Conservation (phyloP, 2,113 vertebrate species). For the Gnathonemus longibarbis region DNA sequence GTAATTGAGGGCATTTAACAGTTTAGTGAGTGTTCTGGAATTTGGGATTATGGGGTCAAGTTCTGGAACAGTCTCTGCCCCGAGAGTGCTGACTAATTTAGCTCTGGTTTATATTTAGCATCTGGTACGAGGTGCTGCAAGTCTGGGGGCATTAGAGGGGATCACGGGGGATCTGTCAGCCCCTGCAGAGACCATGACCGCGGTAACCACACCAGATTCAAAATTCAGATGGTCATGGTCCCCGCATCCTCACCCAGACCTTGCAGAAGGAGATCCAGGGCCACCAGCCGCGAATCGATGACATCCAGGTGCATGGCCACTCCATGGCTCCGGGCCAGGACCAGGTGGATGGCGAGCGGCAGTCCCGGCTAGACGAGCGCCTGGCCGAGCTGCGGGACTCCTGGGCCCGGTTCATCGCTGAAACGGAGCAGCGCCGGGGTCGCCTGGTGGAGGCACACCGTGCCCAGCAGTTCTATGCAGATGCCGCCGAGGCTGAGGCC, state of each 20-base stretch:
- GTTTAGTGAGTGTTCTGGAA: neutral
- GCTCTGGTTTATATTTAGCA: neutral
- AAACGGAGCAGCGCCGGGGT: slow-evolving; percentile 66
- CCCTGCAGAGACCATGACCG: neutral
- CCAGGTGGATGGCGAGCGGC: slow-evolving; percentile 62
- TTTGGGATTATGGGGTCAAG: neutral
- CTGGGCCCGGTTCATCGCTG: slow-evolving; percentile 73
- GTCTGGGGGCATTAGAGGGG: neutral
- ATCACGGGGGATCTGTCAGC: neutral
- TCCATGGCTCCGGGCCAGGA: slow-evolving; percentile 34
- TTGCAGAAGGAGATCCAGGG: slow-evolving; percentile 83
- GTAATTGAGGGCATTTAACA: neutral
- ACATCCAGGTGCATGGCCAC: slow-evolving; percentile 50
- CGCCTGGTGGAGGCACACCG: slow-evolving; percentile 68
- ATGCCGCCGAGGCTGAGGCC: slow-evolving; percentile 78
- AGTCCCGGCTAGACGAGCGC: slow-evolving; percentile 63
- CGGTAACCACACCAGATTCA: neutral
- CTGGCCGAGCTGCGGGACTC: slow-evolving; percentile 71
- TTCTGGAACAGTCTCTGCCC: neutral
- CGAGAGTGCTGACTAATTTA: neutral
- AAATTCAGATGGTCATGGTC: neutral
- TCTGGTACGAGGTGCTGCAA: slow-evolving; percentile 10
- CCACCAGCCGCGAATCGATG: slow-evolving; percentile 69
- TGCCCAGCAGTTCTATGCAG: slow-evolving; percentile 82
- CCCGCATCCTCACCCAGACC: slow-evolving; percentile 50